phyloP scores from a whole-genome alignment of 37 sponge, comb jelly and placozoan genomes.

The Ianthella basta region DNA sequence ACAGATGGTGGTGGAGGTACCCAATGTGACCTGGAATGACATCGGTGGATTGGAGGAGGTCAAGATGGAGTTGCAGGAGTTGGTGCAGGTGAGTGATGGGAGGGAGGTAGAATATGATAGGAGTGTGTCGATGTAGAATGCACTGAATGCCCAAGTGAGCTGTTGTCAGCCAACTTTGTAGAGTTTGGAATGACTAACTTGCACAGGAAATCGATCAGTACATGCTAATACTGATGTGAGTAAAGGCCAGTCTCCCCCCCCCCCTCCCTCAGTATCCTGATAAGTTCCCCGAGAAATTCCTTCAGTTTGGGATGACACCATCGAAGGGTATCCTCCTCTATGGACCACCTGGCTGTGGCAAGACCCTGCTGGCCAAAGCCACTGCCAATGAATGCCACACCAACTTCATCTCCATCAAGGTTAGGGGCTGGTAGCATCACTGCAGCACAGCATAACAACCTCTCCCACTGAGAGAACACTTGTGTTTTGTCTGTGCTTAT shows the following conservation, averaged over 20 bases:
- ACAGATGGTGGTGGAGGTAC: conserved; percentile 99
- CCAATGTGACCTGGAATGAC: conserved; percentile 96
- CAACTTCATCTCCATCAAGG: conserved; percentile 99
- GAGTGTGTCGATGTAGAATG: too few species aligned
- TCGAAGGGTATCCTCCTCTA: conserved; percentile 99
- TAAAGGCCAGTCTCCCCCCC: too few species aligned
- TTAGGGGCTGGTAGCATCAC: conserved; percentile 3
- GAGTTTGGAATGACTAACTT: too few species aligned
- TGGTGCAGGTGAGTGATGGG: conserved; percentile 91
- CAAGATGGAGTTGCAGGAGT: conserved; percentile 97
- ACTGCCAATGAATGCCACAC: conserved; percentile 99
- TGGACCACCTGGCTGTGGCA: conserved; percentile 99
- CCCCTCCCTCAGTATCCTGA: conserved; percentile 99
- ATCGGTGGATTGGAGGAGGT: conserved; percentile 96
- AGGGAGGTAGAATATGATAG: neutral
- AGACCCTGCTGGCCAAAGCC: conserved; percentile 98
- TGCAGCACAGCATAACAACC: too few species aligned
- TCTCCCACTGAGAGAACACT: too few species aligned
- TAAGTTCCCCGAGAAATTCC: conserved; percentile 98
- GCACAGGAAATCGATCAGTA: too few species aligned
- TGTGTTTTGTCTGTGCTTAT: too few species aligned
- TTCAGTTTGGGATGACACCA: conserved; percentile 99
- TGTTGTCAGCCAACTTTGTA: too few species aligned
- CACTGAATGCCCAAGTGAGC: too few species aligned
- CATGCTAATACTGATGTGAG: too few species aligned